Conservation (phyloP, 2,888 invertebrate genomes). For the Ormia ochracea region DNA sequence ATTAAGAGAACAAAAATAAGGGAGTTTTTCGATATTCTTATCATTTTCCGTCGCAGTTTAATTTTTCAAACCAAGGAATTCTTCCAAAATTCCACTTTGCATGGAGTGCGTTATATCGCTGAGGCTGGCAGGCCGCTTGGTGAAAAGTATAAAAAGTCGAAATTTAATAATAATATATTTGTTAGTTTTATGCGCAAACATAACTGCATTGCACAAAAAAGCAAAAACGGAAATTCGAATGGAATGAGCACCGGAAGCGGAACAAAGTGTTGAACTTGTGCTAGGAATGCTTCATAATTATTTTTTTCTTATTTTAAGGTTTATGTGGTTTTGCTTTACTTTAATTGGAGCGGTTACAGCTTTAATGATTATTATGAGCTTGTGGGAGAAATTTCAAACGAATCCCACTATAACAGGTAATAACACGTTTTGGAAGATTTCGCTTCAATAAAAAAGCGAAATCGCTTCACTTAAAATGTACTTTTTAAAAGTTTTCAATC, state of each 20-base stretch:
- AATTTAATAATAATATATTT: no score
- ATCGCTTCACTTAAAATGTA: no score
- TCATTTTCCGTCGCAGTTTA: conserved; percentile 80
- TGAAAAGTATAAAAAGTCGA: no score
- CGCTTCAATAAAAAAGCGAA: no score
- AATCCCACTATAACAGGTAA: conserved; percentile 87
- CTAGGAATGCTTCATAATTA: not conserved
- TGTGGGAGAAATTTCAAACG: conserved; percentile 90
- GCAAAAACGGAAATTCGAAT: conserved; percentile 66
- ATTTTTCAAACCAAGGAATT: conserved; percentile 85
- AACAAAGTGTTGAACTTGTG: not conserved
- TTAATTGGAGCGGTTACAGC: conserved; percentile 83
- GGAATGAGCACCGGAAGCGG: not conserved
- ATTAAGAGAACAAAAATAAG: conserved; percentile 63
- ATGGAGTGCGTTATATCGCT: conserved; percentile 87
- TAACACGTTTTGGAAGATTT: not conserved
- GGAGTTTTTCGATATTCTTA: conserved; percentile 65
- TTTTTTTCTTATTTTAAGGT: conserved; percentile 77
- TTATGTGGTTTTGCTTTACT: conserved; percentile 88
- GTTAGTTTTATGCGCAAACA: no score
- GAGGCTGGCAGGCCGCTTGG: conserved; percentile 85
- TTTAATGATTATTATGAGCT: conserved; percentile 84
- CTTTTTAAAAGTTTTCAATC: no score
- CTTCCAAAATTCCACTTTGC: conserved; percentile 86
- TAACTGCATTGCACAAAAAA: no score